Conservation (phyloP, 2,797 vertebrate genomes). For the Fratercula arctica region DNA sequence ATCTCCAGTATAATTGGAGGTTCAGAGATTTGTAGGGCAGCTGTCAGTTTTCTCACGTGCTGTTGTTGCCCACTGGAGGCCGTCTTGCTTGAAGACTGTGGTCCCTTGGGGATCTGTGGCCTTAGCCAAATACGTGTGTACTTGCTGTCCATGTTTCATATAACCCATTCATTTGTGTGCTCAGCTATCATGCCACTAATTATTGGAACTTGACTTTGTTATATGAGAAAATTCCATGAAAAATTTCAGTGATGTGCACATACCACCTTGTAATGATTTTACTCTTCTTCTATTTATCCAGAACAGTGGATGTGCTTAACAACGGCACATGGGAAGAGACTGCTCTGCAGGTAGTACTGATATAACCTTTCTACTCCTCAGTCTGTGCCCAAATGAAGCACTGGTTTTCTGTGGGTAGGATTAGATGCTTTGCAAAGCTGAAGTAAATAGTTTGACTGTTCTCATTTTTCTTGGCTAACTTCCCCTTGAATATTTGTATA, state of each 20-base stretch:
- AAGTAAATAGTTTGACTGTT: neutral
- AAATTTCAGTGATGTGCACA: neutral
- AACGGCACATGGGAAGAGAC: neutral
- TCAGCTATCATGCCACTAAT: neutral
- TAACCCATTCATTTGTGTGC: neutral
- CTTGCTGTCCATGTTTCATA: neutral
- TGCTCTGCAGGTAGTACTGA: neutral
- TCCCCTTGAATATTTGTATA: neutral
- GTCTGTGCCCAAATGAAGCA: neutral
- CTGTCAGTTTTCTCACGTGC: neutral
- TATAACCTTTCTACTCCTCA: neutral
- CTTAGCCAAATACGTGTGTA: neutral
- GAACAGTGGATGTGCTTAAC: neutral
- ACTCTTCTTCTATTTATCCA: neutral
- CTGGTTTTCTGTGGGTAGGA: neutral
- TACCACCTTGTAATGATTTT: neutral
- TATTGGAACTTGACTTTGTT: neutral
- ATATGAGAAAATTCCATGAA: neutral
- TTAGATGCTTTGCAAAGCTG: neutral
- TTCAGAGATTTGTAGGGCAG: neutral
- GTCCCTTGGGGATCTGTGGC: neutral
- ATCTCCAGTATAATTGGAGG: neutral
- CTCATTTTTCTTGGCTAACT: neutral
- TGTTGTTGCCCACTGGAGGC: neutral
- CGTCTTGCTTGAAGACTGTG: neutral